Evolutionary conservation across 2,797 vertebrate species (phyloP), one percentile per base, ranked within the genome.

Genomic region (Heteromormyrus szaboi): DNA sequence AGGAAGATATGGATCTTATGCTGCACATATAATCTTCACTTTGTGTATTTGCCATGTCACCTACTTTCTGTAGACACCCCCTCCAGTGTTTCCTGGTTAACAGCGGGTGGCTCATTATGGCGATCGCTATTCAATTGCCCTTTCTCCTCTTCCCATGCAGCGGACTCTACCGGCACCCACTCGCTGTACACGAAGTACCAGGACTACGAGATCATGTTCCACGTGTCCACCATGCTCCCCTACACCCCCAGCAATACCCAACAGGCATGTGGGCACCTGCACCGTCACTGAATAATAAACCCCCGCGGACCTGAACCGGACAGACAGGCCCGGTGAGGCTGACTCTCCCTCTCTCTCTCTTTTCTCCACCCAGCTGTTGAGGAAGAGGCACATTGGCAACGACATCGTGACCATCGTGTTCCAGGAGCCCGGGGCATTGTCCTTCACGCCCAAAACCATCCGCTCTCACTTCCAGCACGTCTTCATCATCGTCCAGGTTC

Each of bases 161-260:
- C 96, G 17, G 98, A 98, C 90, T 98, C 98, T 19, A 98, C 98
- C 0, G 98, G 98, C 85, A 98, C 96, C 0, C 97, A 98, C 90
- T 98, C 98, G 0, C 96, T 99, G 86, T 98, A 98, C 93, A 99
- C 98, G 0, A 96, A 95, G 2, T 99, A 99, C 94, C 97, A 98
- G 93, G 98, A 98, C 94, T 97, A 98, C 2, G 98, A 98, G 95
- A 97, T 99, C 89, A 99, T 99, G 98, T 98, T 99, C 92, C 98
- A 99, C 3, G 97, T 99, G 88, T 98, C 97, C 84, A 98, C 98
- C 0, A 98, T 98, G 98, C 95, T 99, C 92, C 98, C 98, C 72
- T 98, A 98, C 93, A 98, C 97, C 22, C 93, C 97, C 90, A 98
- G 97, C 93, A 98, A 99, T 94, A 97, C 96, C 84, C 98, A 98